Evolutionary conservation across 2,113 vertebrate genomes (phyloP).

Genomic region (Oryzias melastigma): DNA sequence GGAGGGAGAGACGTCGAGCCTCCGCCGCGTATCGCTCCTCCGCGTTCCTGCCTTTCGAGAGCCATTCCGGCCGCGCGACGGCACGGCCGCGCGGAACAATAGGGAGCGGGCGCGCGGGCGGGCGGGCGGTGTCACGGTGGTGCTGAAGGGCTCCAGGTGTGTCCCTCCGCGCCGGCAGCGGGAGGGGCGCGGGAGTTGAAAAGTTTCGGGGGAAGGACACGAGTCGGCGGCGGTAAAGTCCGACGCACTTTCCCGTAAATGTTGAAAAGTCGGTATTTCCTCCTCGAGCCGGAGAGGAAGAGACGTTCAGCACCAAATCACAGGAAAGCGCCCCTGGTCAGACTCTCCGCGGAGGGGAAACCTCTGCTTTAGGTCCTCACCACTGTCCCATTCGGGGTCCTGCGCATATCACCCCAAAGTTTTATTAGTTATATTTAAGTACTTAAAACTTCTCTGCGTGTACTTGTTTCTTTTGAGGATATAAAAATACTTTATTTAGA

Average conservation of each 20-base stretch:
- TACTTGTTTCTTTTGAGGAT: too few species aligned
- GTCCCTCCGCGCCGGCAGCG: constrained; percentile 28
- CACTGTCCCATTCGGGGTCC: too few species aligned
- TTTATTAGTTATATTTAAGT: too few species aligned
- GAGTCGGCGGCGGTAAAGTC: constrained; percentile 45
- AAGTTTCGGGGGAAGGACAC: constrained; percentile 57
- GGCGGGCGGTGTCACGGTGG: constrained; percentile 38
- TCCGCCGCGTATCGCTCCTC: constrained; percentile 66
- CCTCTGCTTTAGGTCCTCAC: neutral
- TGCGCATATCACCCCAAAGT: too few species aligned
- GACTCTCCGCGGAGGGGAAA: constrained; percentile 20
- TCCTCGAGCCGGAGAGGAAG: constrained; percentile 65
- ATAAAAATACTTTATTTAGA: too few species aligned
- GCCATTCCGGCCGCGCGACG: constrained; percentile 63
- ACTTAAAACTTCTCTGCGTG: too few species aligned
- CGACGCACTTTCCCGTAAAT: constrained; percentile 46
- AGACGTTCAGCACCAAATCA: constrained; percentile 80
- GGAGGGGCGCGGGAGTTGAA: constrained; percentile 14
- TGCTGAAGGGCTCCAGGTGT: constrained; percentile 70
- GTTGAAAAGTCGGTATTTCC: constrained; percentile 70
- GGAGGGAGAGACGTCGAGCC: constrained; percentile 65
- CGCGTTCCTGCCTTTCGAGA: constrained; percentile 71
- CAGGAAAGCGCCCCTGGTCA: constrained; percentile 81
- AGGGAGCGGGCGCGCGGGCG: constrained; percentile 27
- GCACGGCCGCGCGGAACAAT: constrained; percentile 64